Evolutionary conservation across 2,113 vertebrate genomes (phyloP).

Genomic region (Columba livia): DNA sequence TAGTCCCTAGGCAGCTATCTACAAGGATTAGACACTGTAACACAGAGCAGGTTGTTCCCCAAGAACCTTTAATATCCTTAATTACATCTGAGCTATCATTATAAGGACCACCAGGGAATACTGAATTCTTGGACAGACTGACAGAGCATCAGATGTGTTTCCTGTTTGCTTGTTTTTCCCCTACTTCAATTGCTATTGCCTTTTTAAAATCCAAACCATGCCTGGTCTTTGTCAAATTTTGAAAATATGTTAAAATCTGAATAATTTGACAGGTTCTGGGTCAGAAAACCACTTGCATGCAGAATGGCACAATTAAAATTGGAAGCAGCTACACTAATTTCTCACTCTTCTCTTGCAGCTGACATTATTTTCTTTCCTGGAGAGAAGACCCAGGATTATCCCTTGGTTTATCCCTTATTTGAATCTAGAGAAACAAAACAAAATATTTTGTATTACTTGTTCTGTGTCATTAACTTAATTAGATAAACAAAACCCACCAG

Average conservation of each 20-base stretch:
- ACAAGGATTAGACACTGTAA: not conserved
- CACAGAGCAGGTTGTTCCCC: not conserved
- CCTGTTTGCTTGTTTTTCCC: not conserved
- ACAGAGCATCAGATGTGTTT: not conserved
- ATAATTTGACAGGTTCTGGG: not conserved
- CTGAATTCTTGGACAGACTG: not conserved
- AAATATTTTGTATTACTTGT: not conserved
- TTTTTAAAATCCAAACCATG: not conserved
- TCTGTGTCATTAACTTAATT: not conserved
- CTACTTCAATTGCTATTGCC: not conserved
- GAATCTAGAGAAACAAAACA: not conserved
- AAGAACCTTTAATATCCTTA: not conserved
- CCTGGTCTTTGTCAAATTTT: not conserved
- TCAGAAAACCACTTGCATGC: not conserved
- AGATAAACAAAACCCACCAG: not conserved
- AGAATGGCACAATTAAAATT: not conserved
- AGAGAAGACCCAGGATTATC: not conserved
- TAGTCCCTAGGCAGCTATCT: not conserved
- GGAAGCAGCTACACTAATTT: not conserved
- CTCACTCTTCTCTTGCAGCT: not conserved
- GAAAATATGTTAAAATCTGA: not conserved
- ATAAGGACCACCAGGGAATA: not conserved
- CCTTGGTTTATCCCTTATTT: not conserved
- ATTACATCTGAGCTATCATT: not conserved
- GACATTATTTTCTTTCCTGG: not conserved